phyloP scores from a whole-genome alignment of 1,140 invertebrate species.

The Akabosia matsudoensis region DNA sequence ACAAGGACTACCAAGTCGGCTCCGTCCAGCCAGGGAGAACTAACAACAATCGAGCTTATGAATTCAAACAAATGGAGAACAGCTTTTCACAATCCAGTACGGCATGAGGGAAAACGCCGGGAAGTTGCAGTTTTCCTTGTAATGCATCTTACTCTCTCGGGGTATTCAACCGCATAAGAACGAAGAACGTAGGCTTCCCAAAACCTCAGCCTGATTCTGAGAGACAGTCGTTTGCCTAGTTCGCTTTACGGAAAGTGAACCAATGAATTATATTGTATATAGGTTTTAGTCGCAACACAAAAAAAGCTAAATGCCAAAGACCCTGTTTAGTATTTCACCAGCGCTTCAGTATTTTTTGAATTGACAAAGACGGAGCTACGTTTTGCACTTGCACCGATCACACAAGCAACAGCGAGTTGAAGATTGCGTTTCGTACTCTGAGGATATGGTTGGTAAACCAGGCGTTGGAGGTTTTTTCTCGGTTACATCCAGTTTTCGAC shows the following conservation, averaged over 20 bases:
- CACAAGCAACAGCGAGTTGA: background rate
- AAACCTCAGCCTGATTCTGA: background rate
- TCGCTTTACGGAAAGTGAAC: background rate
- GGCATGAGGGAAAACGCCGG: background rate
- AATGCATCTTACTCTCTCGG: background rate
- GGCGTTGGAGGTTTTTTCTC: background rate
- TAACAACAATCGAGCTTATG: background rate
- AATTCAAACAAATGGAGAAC: background rate
- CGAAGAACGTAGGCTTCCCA: background rate
- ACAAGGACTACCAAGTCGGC: conserved; percentile 1
- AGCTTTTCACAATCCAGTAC: background rate
- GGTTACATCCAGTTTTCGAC: background rate
- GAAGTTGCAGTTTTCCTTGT: conserved; percentile 22
- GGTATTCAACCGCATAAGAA: background rate
- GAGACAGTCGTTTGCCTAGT: background rate
- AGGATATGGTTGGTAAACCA: background rate
- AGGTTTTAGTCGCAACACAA: background rate
- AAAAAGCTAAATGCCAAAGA: background rate
- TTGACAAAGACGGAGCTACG: background rate
- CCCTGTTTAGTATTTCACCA: no score
- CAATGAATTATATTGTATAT: background rate
- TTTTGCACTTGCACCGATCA: background rate
- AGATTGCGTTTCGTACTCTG: conserved; percentile 4
- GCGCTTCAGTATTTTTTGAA: background rate
- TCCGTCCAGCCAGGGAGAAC: background rate